Evolutionary conservation across 1,140 invertebrate genomes (phyloP).

Genomic region (Phymorhynchus buccinoides): DNA sequence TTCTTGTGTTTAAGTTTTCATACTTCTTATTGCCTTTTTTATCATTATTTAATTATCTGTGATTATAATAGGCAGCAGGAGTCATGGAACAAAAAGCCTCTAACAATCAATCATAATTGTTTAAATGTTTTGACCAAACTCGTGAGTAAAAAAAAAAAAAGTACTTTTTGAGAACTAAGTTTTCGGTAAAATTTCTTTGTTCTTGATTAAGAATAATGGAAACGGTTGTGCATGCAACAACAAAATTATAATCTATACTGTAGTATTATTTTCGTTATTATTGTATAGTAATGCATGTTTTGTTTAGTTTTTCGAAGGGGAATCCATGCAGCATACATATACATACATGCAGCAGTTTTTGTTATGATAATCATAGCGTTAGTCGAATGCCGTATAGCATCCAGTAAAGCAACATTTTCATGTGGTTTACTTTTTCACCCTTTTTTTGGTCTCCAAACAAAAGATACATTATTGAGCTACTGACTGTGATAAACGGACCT

Average conservation of each 20-base stretch:
- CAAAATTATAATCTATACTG: too few species aligned
- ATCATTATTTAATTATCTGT: not conserved
- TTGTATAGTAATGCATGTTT: too few species aligned
- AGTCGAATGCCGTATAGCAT: not conserved
- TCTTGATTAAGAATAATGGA: too few species aligned
- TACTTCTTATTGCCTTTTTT: not conserved
- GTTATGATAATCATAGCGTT: not conserved
- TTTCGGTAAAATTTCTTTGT: too few species aligned
- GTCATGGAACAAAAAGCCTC: slow-evolving; percentile 34
- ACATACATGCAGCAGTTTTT: too few species aligned
- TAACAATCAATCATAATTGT: not conserved
- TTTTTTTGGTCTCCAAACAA: not conserved
- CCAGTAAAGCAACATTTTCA: not conserved
- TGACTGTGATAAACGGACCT: not conserved
- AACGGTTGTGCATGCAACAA: too few species aligned
- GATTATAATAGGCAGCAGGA: slow-evolving; percentile 11
- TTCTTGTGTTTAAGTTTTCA: not conserved
- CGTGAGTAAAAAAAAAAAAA: too few species aligned
- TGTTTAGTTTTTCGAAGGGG: too few species aligned
- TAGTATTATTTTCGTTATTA: too few species aligned
- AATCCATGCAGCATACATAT: too few species aligned
- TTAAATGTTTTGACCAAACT: not conserved
- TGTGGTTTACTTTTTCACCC: not conserved
- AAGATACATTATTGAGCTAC: not conserved
- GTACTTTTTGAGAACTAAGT: too few species aligned